Evolutionary conservation across 2,888 invertebrate genomes (phyloP).

Genomic region (Dexiosoma caninum): DNA sequence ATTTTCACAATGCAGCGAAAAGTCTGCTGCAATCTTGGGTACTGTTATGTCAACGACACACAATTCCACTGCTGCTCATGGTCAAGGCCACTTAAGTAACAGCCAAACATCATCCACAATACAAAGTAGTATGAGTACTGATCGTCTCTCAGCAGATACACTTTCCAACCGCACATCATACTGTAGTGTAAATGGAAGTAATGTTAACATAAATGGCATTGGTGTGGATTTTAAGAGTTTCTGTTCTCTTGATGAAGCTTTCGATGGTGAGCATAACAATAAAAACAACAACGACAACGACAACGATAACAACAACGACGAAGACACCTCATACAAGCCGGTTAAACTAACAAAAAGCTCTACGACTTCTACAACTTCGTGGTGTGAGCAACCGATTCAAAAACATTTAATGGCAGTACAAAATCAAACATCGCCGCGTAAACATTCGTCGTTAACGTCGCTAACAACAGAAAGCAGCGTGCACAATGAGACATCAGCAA

Average conservation of each 20-base stretch:
- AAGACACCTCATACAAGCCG: constrained; percentile 36
- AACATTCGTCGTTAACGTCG: constrained; percentile 72
- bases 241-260: constrained; percentile 73
- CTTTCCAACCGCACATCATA: constrained; percentile 76
- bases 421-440: constrained; percentile 73
- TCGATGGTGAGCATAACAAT: constrained; percentile 56
- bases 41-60: constrained; percentile 38
- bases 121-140: constrained; percentile 70
- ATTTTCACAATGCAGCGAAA: constrained; percentile 45
- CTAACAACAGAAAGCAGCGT: constrained; percentile 66
- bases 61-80: constrained; percentile 57
- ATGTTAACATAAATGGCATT: constrained; percentile 58
- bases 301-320: constrained; percentile 7
- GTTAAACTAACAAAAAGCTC: constrained; percentile 62
- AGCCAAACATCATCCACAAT: constrained; percentile 73
- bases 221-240: constrained; percentile 71
- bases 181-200: constrained; percentile 74
- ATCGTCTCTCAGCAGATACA: constrained; percentile 71
- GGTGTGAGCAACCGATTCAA: constrained; percentile 63
- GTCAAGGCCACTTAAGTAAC: constrained; percentile 71
- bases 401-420: constrained; percentile 70
- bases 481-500: constrained; percentile 52
- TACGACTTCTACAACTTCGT: constrained; percentile 62
- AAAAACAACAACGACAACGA: constrained; percentile 17
- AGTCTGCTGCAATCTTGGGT: constrained; percentile 12